Base-by-base conservation (phyloP, 2,113 vertebrate genomes). In the Tamias sibiricus region DNA sequence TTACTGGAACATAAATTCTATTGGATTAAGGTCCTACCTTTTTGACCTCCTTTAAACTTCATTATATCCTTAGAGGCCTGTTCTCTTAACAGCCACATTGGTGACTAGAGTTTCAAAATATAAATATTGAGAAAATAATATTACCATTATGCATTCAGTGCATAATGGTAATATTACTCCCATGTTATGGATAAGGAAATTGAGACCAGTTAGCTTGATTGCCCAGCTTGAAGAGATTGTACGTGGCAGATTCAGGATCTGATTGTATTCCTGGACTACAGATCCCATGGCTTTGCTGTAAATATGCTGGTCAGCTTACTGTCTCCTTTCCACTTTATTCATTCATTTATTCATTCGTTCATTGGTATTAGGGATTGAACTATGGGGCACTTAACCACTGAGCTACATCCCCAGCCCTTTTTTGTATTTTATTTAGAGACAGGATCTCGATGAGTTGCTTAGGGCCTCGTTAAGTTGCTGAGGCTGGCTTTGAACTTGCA, bases 221-320 rank as follows among this genome's bases (percentile, higher is more conserved):
- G 71, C 75, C 47, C 26, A 66, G 28, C 30, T 44, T 82, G 32
- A 84, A 93, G 71, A 88, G 69, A 9, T 84, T 87, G 16, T 83
- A 89, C 89, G 49, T 84, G 69, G 52, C n/a, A 71, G 42, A 84
- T 84, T 89, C n/a, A 85, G 79, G 42, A 80, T 86, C 66, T 74
- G 44, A 54, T 93, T 20, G 16, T 85, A 4, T 79, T 85, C 24
- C 85, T 59, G 84, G n/a, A 86, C 52, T 68, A 10, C 6, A 47
- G 14, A 40, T 72, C 14, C 3, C 10, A 6, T 17, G 26, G 16
- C 85, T 40, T 87, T 81, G 74, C 44, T 13, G 8, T 74, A 75
- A 85, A 4, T 32, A 64, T 20, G 6, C 8, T 69, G 30, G 17
- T 87, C 16, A 64, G 6, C n/a, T 42, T 87, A 4, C 28, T 91